A percentile compares a stretch with the other conserved stretches of the same genome.
phyloP scores from a whole-genome alignment of 2,888 invertebrate genomes.

The Theretra japonica region DNA sequence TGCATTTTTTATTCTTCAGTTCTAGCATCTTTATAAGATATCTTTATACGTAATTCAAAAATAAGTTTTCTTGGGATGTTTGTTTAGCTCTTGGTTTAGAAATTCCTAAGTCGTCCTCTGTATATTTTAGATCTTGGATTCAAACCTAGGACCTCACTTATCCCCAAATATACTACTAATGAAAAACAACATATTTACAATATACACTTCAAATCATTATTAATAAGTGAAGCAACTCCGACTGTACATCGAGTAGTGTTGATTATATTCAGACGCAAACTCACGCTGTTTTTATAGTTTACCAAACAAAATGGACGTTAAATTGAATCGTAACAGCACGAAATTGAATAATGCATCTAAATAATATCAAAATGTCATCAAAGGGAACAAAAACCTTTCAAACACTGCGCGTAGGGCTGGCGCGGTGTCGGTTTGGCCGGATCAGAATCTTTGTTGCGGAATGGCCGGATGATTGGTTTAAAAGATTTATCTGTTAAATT shows the following conservation, averaged over 20 bases:
- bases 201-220: background rate
- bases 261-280: background rate
- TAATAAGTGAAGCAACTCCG: background rate
- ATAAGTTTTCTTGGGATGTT: no score
- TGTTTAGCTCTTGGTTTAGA: no score
- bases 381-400: conserved; percentile 53
- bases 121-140: no score
- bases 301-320: conserved; percentile 51
- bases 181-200: no score
- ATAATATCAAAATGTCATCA: conserved; percentile 58
- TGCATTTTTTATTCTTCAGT: no score
- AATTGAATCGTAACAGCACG: conserved; percentile 56
- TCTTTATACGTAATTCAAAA: no score
- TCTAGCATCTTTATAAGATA: no score
- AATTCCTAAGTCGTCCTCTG: no score
- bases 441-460: background rate
- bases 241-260: background rate
- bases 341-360: conserved; percentile 56
- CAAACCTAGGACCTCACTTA: no score
- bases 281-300: conserved; percentile 29
- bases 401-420: conserved; percentile 38
- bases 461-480: background rate
- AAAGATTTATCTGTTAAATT: no score
- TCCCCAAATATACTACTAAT: no score
- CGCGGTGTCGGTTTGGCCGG: conserved; percentile 2